A percentile compares a stretch with the other conserved stretches of the same genome.
phyloP scores from a whole-genome alignment of 2,797 vertebrate species.

The Kryptolebias ocellatus region DNA sequence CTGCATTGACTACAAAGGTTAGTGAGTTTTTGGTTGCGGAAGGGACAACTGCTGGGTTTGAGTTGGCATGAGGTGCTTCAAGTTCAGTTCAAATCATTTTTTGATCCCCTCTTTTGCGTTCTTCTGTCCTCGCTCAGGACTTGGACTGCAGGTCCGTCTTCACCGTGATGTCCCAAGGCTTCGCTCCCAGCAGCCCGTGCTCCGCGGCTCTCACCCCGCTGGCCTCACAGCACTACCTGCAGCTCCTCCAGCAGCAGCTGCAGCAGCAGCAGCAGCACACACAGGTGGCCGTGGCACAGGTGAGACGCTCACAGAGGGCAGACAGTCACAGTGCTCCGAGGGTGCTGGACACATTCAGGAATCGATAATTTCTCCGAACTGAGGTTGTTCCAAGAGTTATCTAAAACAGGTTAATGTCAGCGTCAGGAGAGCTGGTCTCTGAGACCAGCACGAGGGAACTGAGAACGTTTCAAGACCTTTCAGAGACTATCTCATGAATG shows the following conservation, averaged over 20 bases:
- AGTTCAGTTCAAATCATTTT: not conserved
- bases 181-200: constrained; percentile 79
- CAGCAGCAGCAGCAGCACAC: constrained; percentile 90
- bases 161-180: constrained; percentile 75
- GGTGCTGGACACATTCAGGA: not conserved
- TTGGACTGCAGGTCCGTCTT: constrained; percentile 76
- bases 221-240: constrained; percentile 86
- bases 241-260: constrained; percentile 89
- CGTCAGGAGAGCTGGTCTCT: no score
- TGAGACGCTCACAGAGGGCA: constrained; percentile 34
- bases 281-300: constrained; percentile 86
- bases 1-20: no score
- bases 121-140: constrained; percentile 73
- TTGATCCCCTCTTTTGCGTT: not conserved
- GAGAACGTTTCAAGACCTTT: no score
- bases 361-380: no score
- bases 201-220: constrained; percentile 80
- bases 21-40: no score
- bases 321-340: not conserved
- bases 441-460: no score
- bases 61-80: no score
- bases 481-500: no score
- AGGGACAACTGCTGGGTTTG: not conserved
- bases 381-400: no score
- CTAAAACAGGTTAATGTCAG: no score